phyloP scores from a whole-genome alignment of 1,140 invertebrate genomes.

The Drosophila insularis region DNA sequence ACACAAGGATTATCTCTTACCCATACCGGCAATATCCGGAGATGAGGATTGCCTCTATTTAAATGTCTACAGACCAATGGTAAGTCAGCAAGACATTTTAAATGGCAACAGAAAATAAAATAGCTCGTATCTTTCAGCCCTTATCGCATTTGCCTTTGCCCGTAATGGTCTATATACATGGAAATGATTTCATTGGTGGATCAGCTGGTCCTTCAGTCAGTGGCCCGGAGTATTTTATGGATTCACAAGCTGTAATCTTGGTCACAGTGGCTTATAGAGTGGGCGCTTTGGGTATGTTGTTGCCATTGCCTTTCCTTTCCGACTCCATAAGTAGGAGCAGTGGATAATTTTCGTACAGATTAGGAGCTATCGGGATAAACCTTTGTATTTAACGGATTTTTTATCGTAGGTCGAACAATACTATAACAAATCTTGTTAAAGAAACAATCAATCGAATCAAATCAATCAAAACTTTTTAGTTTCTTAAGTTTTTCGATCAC shows the following conservation, averaged over 20 bases:
- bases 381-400: no score
- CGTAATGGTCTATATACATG: conserved; percentile 83
- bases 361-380: no score
- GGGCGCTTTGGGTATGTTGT: conserved; percentile 52
- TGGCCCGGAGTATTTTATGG: conserved; percentile 82
- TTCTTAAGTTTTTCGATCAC: no score
- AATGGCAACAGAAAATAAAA: not conserved
- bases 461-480: no score
- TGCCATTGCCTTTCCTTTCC: no score
- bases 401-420: no score
- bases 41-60: conserved; percentile 85
- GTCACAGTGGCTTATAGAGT: conserved; percentile 64
- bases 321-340: no score
- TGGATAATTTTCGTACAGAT: no score
- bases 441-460: no score
- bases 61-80: conserved; percentile 85
- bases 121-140: conserved; percentile 9
- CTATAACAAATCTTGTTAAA: no score
- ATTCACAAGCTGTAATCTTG: conserved; percentile 57
- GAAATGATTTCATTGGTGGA: conserved; percentile 82
- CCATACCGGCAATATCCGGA: conserved; percentile 55
- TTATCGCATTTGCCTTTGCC: conserved; percentile 42
- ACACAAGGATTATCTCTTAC: conserved; percentile 67
- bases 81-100: conserved; percentile 47
- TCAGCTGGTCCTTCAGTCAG: conserved; percentile 47